Evolutionary conservation across 2,888 invertebrate genomes (phyloP).

Genomic region (Philereme transversata): DNA sequence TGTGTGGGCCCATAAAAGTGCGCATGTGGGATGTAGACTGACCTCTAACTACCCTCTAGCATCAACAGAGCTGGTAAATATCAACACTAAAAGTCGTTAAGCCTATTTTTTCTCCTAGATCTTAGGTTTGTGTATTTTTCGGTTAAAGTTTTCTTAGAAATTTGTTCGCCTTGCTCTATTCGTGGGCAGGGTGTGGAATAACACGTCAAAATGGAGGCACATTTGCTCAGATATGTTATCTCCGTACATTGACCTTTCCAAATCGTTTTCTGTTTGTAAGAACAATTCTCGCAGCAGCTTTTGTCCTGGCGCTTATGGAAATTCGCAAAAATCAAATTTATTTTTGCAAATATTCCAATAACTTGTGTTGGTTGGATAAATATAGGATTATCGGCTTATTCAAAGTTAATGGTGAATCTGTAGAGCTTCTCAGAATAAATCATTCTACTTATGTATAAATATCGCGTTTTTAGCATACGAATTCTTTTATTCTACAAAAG

Average conservation of each 20-base stretch:
- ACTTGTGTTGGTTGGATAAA: conserved; percentile 17
- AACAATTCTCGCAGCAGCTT: conserved; percentile 32
- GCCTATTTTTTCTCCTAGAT: too few species aligned
- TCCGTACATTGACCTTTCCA: conserved; percentile 39
- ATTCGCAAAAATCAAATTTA: conserved; percentile 34
- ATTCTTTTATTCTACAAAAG: too few species aligned
- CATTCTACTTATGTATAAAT: too few species aligned
- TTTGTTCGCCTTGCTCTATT: neutral
- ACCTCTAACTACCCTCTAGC: too few species aligned
- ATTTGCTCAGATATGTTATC: conserved; percentile 44
- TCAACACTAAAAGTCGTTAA: too few species aligned
- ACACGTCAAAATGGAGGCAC: conserved; percentile 27
- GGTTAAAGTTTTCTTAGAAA: too few species aligned
- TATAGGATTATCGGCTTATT: conserved; percentile 27
- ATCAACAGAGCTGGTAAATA: too few species aligned
- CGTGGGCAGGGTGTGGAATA: neutral
- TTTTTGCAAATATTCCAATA: conserved; percentile 31
- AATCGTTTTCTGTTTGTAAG: conserved; percentile 37
- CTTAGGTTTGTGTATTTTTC: too few species aligned
- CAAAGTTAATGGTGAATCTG: conserved; percentile 18
- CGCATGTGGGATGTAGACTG: too few species aligned
- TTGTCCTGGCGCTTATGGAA: conserved; percentile 30
- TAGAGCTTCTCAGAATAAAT: neutral
- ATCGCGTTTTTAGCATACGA: too few species aligned
- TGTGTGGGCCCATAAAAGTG: too few species aligned